A percentile compares a stretch with the other conserved stretches of the same genome.
These are phyloP conservation scores for Sylvia borin DNA, from an alignment of 2,797 vertebrate species.

Conservation along the genomic window DNA sequence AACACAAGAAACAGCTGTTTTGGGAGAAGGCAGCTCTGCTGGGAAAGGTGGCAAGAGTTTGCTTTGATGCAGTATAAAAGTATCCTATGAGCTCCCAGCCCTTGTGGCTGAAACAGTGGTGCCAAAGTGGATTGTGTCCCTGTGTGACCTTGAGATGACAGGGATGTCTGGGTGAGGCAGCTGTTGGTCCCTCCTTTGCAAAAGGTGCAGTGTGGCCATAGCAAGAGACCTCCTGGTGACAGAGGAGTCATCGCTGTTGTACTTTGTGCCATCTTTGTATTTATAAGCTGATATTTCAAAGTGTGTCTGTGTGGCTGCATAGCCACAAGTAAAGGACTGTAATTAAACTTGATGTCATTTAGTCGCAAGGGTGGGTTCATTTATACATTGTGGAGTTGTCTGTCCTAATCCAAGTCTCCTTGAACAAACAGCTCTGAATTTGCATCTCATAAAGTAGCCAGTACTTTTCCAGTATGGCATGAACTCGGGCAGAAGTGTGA, in stretches of 20 bases:
- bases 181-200: neutral
- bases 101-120: neutral
- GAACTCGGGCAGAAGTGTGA: neutral
- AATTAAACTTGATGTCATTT: constrained; percentile 21
- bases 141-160: neutral
- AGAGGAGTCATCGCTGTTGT: neutral
- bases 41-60: neutral
- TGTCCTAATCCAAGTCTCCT: constrained; percentile 6
- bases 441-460: neutral
- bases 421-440: constrained; percentile 4
- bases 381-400: neutral
- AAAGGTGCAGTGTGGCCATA: neutral
- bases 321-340: neutral
- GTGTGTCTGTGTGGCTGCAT: neutral
- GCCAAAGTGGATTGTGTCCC: neutral
- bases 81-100: neutral
- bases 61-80: neutral
- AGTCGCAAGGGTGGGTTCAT: neutral
- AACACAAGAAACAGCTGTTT: neutral
- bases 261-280: neutral
- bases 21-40: neutral
- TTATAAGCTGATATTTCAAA: neutral
- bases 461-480: neutral
- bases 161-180: neutral
- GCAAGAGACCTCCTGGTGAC: neutral